Evolutionary conservation across 2,797 vertebrate genomes (phyloP), one percentile per base, ranked within the genome.

Genomic region (Heterohyrax brucei): DNA sequence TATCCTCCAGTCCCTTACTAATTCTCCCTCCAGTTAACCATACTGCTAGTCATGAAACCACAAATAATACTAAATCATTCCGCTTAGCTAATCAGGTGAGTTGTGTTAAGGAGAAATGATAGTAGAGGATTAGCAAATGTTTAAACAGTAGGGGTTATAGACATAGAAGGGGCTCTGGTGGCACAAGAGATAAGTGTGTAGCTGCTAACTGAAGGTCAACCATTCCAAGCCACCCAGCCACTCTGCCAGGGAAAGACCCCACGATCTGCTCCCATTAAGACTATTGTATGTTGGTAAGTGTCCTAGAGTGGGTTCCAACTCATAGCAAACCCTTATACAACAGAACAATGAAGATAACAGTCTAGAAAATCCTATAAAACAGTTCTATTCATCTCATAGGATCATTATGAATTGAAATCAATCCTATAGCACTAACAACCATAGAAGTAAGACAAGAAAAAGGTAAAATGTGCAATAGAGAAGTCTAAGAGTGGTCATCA

Each of bases 71-170:
- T 39, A 39, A 39, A 39, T 39, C 39, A 39, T 39, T 39, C 39
- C 39, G 39, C 39, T 39, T 39, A 39, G 39, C 39, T 39, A 39
- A 39, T 39, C 39, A 39, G 39, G 3, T 39, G 39, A 39, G 39
- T 39, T 39, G 39, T 39, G 39, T 39, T 39, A 91, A 85, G 70
- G 39, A 80, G 82, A 79, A 94, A 77, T 53, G 68, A 96, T 59
- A 14, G n/a, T 24, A n/a, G 66, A 76, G 81, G 68, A 46, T 30
- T 72, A 39, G 77, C 72, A 89, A 59, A 72, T 28, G 24, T 91
- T 79, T 90, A n/a, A 56, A 61, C 7, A 81, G 13, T 79, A 61
- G 10, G 46, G 44, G 4, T 30, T 39, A 6, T 44, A 50, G 81
- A 8, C n/a, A 68, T 24, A 61, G 85, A 77, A 44, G 33, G 33